Conservation (phyloP, 2,113 vertebrate genomes). For the Lasiurus cinereus region DNA sequence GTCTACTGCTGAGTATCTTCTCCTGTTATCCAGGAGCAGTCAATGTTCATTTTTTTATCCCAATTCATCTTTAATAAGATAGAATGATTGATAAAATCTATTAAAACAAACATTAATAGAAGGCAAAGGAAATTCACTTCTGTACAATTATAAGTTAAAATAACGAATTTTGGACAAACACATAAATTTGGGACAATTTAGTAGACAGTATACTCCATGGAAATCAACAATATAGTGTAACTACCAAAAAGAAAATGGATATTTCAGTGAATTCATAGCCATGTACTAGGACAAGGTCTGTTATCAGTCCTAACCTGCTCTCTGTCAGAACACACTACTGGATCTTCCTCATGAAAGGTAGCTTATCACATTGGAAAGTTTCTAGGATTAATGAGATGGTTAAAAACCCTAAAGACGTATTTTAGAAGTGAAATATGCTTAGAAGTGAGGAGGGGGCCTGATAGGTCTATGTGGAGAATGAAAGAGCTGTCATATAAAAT, state of each 20-base stretch:
- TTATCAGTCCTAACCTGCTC: not conserved
- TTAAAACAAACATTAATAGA: slow-evolving; percentile 45
- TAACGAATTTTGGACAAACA: not conserved
- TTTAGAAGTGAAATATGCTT: not conserved
- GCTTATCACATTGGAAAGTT: not conserved
- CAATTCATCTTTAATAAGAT: not conserved
- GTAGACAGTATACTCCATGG: not conserved
- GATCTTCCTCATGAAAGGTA: not conserved
- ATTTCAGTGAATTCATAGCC: not conserved
- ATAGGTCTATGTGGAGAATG: not conserved
- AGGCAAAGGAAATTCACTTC: not conserved
- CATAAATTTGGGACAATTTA: not conserved
- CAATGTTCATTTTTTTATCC: not conserved
- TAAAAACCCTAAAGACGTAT: not conserved
- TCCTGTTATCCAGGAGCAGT: not conserved
- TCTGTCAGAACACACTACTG: not conserved
- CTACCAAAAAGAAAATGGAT: not conserved
- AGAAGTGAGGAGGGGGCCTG: not conserved
- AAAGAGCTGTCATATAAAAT: not conserved
- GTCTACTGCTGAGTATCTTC: not conserved
- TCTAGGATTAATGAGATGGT: not conserved
- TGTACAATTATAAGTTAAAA: not conserved
- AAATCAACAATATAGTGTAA: not conserved
- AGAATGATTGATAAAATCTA: not conserved
- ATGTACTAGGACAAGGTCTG: not conserved